These are phyloP conservation scores for Oxygymnocypris stewartii DNA, from an alignment of 2,113 vertebrate genomes.

Conservation along the genomic window DNA sequence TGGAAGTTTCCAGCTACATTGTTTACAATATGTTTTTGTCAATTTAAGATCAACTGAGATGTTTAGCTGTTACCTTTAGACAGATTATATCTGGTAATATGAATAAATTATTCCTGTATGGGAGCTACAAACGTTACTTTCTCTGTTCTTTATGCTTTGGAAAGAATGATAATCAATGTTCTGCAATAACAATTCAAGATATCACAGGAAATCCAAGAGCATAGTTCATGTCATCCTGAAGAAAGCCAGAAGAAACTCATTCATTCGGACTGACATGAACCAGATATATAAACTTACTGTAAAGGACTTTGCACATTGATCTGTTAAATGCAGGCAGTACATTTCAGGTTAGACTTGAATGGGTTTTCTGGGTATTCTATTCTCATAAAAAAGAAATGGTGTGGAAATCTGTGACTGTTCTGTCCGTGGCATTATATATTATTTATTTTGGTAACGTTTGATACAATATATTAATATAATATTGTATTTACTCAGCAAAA, in stretches of 20 bases:
- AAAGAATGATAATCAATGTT: background rate
- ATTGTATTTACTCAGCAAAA: background rate
- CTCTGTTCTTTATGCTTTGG: background rate
- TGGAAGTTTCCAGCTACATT: background rate
- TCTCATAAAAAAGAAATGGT: background rate
- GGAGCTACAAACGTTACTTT: no score
- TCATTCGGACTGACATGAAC: background rate
- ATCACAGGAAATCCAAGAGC: background rate
- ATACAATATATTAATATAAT: background rate
- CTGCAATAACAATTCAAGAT: background rate
- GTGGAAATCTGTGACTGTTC: background rate
- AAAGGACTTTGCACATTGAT: slow-evolving; percentile 19
- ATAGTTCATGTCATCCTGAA: background rate
- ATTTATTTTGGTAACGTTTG: background rate
- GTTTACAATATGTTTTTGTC: background rate
- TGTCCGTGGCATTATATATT: background rate
- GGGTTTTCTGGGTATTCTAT: background rate
- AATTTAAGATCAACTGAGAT: background rate
- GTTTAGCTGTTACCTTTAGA: background rate
- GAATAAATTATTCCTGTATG: no score
- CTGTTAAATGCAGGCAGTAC: background rate
- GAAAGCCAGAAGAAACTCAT: background rate
- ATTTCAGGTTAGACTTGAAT: background rate
- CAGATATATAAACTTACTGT: background rate
- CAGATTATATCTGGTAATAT: background rate